Percentiles rank a stretch among this genome's conserved stretches.
These are phyloP conservation scores for Condylostylus longicornis DNA, from an alignment of 1,140 invertebrate genomes.

Conservation along the genomic window DNA sequence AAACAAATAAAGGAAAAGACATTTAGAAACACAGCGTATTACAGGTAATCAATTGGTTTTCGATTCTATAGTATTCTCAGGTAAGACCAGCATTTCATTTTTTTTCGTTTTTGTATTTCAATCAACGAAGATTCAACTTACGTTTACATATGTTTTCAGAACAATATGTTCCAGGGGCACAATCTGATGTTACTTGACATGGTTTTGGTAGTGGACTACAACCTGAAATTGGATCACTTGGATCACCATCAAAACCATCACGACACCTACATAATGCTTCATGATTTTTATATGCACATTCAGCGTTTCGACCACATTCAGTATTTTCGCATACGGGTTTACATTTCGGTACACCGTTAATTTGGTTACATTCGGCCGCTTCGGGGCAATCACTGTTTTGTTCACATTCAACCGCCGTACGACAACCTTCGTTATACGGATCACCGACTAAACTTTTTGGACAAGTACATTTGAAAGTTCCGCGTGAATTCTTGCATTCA, in stretches of 20 bases:
- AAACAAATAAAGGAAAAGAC: no score
- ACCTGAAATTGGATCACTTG: conserved; percentile 49
- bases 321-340: conserved; percentile 60
- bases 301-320: conserved; percentile 66
- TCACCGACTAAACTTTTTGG: conserved; percentile 63
- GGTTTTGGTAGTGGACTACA: conserved; percentile 59
- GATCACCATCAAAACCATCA: conserved; percentile 58
- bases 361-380: conserved; percentile 53
- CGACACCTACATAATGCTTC: conserved; percentile 60
- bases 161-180: conserved; percentile 63
- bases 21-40: no score
- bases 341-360: conserved; percentile 57
- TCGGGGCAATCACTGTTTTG: conserved; percentile 60
- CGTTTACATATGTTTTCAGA: conserved; percentile 64
- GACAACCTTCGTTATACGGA: conserved; percentile 65
- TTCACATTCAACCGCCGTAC: conserved; percentile 58
- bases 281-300: conserved; percentile 59
- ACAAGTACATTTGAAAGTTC: conserved; percentile 67
- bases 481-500: conserved; percentile 64
- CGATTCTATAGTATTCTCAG: conserved; percentile 4
- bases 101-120: conserved; percentile 1
- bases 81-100: conserved; percentile 5
- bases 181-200: conserved; percentile 55
- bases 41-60: conserved; percentile 1
- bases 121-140: conserved; percentile 34